Conservation (phyloP, 2,888 invertebrate species). For the Diplazon laetatorius region DNA sequence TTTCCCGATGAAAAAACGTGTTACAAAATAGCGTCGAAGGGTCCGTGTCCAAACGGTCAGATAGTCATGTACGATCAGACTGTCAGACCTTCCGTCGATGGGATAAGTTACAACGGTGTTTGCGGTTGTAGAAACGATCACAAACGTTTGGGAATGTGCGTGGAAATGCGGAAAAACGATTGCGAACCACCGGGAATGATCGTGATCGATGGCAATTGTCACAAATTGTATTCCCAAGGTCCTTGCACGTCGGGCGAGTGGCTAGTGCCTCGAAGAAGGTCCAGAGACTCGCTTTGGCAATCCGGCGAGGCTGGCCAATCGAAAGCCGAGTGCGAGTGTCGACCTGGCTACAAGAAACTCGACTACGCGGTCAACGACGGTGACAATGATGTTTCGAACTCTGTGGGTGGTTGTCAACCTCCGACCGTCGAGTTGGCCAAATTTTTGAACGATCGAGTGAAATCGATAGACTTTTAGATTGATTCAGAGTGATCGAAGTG, state of each 20-base stretch:
- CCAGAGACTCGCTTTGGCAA: slow-evolving; percentile 75
- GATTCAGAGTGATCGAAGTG: background rate
- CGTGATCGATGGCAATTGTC: slow-evolving; percentile 88
- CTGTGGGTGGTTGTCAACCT: slow-evolving; percentile 84
- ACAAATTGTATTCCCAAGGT: slow-evolving; percentile 90
- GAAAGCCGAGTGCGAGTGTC: slow-evolving; percentile 87
- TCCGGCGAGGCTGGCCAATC: slow-evolving; percentile 69
- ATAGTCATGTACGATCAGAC: slow-evolving; percentile 92
- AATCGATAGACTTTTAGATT: slow-evolving; percentile 66
- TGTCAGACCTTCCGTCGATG: slow-evolving; percentile 90
- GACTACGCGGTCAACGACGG: slow-evolving; percentile 76
- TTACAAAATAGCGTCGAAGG: slow-evolving; percentile 90
- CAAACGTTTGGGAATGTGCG: slow-evolving; percentile 76
- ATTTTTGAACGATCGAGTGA: slow-evolving; percentile 84
- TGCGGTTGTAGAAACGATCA: slow-evolving; percentile 87
- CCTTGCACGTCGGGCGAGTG: slow-evolving; percentile 90
- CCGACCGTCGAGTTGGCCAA: slow-evolving; percentile 87
- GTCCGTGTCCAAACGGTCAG: slow-evolving; percentile 89
- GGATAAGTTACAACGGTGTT: slow-evolving; percentile 91
- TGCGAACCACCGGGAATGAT: slow-evolving; percentile 87
- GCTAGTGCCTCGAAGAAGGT: slow-evolving; percentile 85
- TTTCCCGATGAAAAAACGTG: slow-evolving; percentile 89
- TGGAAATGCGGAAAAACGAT: slow-evolving; percentile 81
- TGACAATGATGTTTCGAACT: slow-evolving; percentile 77
- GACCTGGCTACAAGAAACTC: slow-evolving; percentile 86